A percentile compares a stretch with the other conserved stretches of the same genome.
phyloP scores from a whole-genome alignment of 2,797 vertebrate genomes.

The Arnoldichthys spilopterus region DNA sequence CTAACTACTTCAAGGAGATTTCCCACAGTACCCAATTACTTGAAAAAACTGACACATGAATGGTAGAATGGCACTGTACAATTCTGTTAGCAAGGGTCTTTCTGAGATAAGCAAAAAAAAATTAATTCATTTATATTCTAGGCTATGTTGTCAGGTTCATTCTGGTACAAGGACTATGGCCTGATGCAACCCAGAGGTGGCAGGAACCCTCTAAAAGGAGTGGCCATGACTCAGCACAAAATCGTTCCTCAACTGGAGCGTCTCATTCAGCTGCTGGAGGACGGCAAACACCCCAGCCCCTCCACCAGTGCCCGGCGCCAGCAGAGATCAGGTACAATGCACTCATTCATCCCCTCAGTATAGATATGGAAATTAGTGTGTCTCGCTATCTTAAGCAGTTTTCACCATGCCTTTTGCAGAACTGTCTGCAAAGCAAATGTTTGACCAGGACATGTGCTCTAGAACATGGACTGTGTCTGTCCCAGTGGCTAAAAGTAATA shows the following conservation, averaged over 20 bases:
- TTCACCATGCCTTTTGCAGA: conserved; percentile 58
- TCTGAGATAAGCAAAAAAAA: background rate
- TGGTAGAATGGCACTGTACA: background rate
- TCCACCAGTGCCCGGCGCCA: conserved; percentile 62
- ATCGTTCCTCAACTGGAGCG: conserved; percentile 81
- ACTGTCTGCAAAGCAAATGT: conserved; percentile 63
- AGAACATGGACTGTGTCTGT: conserved; percentile 73
- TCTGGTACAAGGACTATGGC: conserved; percentile 82
- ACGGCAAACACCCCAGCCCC: conserved; percentile 64
- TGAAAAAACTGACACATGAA: background rate
- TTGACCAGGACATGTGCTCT: conserved; percentile 64
- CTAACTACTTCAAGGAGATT: background rate
- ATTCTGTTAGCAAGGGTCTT: background rate
- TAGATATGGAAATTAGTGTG: conserved; percentile 26
- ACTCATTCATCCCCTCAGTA: background rate
- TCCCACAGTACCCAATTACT: background rate
- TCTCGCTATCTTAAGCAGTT: background rate
- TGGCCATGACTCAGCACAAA: conserved; percentile 68
- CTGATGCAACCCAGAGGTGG: conserved; percentile 57
- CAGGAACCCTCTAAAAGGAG: conserved; percentile 44
- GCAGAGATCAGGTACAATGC: conserved; percentile 61
- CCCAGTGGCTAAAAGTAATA: conserved; percentile 70
- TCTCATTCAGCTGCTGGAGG: conserved; percentile 72
- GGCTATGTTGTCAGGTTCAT: conserved; percentile 76
- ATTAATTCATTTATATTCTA: conserved; percentile 58